phyloP scores from a whole-genome alignment of 2,888 invertebrate species.

The Neoaliturus tenellus region DNA sequence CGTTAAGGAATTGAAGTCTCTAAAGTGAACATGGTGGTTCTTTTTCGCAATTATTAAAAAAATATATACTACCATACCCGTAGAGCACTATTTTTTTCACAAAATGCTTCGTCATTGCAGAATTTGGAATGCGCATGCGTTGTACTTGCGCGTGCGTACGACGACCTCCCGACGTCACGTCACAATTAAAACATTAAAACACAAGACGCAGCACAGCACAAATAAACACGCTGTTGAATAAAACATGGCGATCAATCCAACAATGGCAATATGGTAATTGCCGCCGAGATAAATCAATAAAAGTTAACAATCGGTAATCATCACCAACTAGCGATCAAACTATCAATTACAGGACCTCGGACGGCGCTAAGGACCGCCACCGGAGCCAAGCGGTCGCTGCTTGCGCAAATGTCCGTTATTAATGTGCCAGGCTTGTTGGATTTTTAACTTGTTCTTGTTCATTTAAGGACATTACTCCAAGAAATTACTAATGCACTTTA shows the following conservation, averaged over 20 bases:
- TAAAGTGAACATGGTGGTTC: too few relatives aligned
- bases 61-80: too few relatives aligned
- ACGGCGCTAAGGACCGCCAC: neutral
- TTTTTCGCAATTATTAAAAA: too few relatives aligned
- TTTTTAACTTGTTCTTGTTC: too few relatives aligned
- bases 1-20: too few relatives aligned
- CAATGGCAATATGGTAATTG: slow-evolving; percentile 15
- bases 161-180: neutral
- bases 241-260: slow-evolving; percentile 23
- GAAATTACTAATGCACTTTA: too few relatives aligned
- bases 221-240: slow-evolving; percentile 34
- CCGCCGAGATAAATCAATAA: slow-evolving; percentile 37
- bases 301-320: slow-evolving; percentile 41
- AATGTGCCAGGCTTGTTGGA: neutral
- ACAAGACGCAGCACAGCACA: neutral
- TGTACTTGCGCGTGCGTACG: neutral
- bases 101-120: too few relatives aligned
- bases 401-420: neutral
- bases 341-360: neutral
- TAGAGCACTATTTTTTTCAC: too few relatives aligned
- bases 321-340: neutral
- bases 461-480: too few relatives aligned
- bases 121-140: too few relatives aligned
- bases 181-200: slow-evolving; percentile 51
- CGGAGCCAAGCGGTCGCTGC: neutral